Evolutionary conservation across 2,797 vertebrate genomes (phyloP), one percentile per base, ranked within the genome.

Genomic region (Trachurus trachurus): DNA sequence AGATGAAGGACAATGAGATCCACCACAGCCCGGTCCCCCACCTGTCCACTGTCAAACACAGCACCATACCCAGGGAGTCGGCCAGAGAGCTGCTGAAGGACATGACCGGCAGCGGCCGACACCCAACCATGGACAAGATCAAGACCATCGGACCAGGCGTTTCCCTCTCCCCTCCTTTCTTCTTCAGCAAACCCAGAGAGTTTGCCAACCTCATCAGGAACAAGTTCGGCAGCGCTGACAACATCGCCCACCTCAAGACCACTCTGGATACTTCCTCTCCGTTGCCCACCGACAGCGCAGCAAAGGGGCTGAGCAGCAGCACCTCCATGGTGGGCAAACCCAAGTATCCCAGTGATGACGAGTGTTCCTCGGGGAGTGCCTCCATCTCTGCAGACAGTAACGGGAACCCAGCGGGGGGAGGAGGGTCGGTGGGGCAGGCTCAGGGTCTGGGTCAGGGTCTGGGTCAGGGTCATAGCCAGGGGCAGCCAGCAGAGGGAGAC

Each of bases 181-280:
- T 98, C 82, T 98, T 99, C 94, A 98, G 84, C 88, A 99, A 99
- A 81, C 96, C 98, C 19, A 90, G 95, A 75, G 98, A 98, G 88
- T 97, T 99, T 9, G 98, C 98, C 84, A 99, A 98, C 88, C 90
- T 99, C 73, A 98, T 99, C 81, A 94, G 97, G 64, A 99, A 99
- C 94, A 98, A 97, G 83, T 99, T 99, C 50, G 98, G 98, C 85
- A 99, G 98, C 0, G 98, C 98, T 0, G 98, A 99, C 91, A 99
- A 99, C 91, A 99, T 99, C 0, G 91, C 96, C 52, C 96, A 98
- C 87, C 90, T 99, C 40, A 99, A 99, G 87, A 97, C 84, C 52
- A 94, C 93, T 6, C 72, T 98, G 58, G 97, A 98, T 40, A 89
- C 96, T 47, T 95, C 97, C 29, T 62, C 90, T 0, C 70, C 85